These are phyloP conservation scores for Daktulosphaira vitifoliae DNA, from an alignment of 1,140 invertebrate genomes.

Conservation along the genomic window DNA sequence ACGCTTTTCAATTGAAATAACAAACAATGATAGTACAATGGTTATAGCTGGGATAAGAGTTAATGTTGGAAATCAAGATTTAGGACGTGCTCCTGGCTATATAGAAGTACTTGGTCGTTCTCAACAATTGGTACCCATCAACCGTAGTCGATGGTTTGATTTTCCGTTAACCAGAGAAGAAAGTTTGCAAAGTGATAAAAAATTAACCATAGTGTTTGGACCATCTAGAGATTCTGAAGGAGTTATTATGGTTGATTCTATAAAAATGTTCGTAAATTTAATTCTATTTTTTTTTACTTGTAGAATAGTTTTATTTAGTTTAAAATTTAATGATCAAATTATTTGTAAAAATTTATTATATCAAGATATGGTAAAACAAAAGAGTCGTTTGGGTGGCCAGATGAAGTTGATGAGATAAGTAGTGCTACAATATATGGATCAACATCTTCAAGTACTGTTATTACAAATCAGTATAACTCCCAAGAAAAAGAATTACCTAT, in stretches of 20 bases:
- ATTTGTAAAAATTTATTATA: constrained; percentile 40
- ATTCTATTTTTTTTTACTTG: neutral
- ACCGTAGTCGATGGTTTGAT: constrained; percentile 85
- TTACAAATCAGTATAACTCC: constrained; percentile 32
- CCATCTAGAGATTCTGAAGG: constrained; percentile 80
- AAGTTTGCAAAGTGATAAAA: constrained; percentile 86
- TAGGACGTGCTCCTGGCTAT: constrained; percentile 70
- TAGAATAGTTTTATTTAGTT: neutral
- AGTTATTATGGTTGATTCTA: constrained; percentile 85
- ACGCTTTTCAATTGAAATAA: constrained; percentile 78
- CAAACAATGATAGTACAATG: constrained; percentile 74
- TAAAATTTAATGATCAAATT: constrained; percentile 11
- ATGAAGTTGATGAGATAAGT: constrained; percentile 78
- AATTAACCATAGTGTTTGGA: constrained; percentile 80
- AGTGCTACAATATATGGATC: constrained; percentile 47
- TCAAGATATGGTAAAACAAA: constrained; percentile 86
- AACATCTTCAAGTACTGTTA: constrained; percentile 41
- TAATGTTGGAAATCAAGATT: constrained; percentile 76
- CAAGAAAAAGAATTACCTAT: constrained; percentile 43
- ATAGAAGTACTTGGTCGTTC: constrained; percentile 80
- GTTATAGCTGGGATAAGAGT: constrained; percentile 84
- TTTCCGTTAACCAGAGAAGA: constrained; percentile 90
- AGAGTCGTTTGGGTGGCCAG: constrained; percentile 93
- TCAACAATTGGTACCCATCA: constrained; percentile 51
- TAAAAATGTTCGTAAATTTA: constrained; percentile 60